Evolutionary conservation across 2,888 invertebrate genomes (phyloP).

Genomic region (Drosophila antonietae): DNA sequence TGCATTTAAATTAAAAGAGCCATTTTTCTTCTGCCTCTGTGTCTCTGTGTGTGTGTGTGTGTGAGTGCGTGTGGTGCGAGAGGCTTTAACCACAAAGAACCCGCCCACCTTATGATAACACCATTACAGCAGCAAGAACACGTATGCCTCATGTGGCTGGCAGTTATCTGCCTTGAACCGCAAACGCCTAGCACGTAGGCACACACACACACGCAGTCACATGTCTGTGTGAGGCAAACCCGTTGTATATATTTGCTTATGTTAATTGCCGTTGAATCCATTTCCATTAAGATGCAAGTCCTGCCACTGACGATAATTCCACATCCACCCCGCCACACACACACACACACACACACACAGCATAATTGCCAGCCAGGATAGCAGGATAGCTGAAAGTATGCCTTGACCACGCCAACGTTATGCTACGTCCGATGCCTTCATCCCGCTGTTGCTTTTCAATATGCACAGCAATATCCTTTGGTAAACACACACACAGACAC

Average conservation of each 20-base stretch:
- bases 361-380: slow-evolving; percentile 62
- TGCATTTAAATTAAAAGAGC: slow-evolving; percentile 84
- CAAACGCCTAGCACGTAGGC: slow-evolving; percentile 76
- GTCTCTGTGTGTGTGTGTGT: slow-evolving; percentile 7
- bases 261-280: slow-evolving; percentile 84
- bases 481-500: slow-evolving; percentile 64
- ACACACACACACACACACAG: slow-evolving; percentile 39
- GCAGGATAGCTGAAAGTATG: slow-evolving; percentile 57
- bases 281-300: slow-evolving; percentile 83
- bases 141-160: slow-evolving; percentile 65
- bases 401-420: slow-evolving; percentile 73
- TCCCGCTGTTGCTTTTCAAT: slow-evolving; percentile 77
- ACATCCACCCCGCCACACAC: slow-evolving; percentile 51
- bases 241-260: slow-evolving; percentile 82
- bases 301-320: slow-evolving; percentile 78
- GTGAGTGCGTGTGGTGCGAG: slow-evolving; percentile 10
- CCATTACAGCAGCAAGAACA: slow-evolving; percentile 71
- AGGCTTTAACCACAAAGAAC: slow-evolving; percentile 47
- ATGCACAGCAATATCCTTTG: slow-evolving; percentile 80
- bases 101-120: slow-evolving; percentile 78
- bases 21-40: slow-evolving; percentile 76
- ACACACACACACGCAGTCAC: slow-evolving; percentile 16
- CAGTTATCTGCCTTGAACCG: slow-evolving; percentile 63
- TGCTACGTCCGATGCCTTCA: slow-evolving; percentile 51
- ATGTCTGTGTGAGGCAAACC: slow-evolving; percentile 45